A percentile compares a stretch with the other conserved stretches of the same genome.
These are phyloP conservation scores for Deroplatys truncata DNA, from an alignment of 2,888 invertebrate species.

Conservation along the genomic window DNA sequence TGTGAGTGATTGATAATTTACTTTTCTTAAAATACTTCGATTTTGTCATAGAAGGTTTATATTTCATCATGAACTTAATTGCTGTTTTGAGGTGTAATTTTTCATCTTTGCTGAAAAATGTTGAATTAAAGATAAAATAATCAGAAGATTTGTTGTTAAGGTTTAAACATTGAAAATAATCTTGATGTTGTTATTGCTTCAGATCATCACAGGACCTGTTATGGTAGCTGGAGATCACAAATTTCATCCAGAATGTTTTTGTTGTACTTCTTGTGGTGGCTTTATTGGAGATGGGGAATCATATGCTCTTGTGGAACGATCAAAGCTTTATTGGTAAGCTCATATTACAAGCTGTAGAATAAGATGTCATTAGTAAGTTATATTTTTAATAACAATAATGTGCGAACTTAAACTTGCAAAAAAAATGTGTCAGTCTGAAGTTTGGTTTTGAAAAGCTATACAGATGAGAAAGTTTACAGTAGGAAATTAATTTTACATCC, in stretches of 20 bases:
- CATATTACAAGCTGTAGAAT: background rate
- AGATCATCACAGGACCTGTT: conserved; percentile 77
- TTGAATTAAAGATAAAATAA: background rate
- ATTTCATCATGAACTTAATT: no score
- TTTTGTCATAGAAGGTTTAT: no score
- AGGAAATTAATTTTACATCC: no score
- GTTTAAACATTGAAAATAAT: background rate
- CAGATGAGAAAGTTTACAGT: no score
- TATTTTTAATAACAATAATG: background rate
- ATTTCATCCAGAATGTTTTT: conserved; percentile 94
- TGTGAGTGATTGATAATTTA: no score
- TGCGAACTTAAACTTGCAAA: no score
- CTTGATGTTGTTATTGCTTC: background rate
- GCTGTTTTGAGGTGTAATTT: no score
- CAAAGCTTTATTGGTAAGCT: conserved; percentile 77
- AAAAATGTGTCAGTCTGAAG: no score
- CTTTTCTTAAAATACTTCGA: no score
- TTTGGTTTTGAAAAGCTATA: no score
- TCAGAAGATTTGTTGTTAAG: background rate
- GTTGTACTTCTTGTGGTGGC: conserved; percentile 73
- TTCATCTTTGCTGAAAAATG: no score
- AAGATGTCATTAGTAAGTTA: background rate
- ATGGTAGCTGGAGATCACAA: conserved; percentile 94
- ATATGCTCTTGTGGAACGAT: conserved; percentile 86
- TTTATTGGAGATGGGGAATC: conserved; percentile 91